Evolutionary conservation across 2,797 vertebrate species (phyloP).

Genomic region (Chloroceryle inda): DNA sequence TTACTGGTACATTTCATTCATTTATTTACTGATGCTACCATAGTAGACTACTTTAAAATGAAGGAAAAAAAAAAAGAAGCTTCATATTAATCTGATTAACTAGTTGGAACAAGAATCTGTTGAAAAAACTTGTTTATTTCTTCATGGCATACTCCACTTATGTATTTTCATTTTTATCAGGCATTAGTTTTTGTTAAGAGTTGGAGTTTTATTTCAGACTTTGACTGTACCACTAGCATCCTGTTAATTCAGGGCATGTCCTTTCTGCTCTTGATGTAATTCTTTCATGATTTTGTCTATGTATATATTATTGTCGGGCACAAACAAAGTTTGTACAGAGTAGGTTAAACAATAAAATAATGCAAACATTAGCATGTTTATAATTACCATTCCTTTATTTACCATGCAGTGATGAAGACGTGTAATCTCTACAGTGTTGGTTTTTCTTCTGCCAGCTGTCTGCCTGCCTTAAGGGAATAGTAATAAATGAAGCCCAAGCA

Average conservation of each 20-base stretch:
- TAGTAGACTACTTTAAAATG: neutral
- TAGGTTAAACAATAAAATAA: slow-evolving; percentile 32
- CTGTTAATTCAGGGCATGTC: neutral
- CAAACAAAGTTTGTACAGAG: neutral
- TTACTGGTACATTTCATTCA: neutral
- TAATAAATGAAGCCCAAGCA: slow-evolving; percentile 82
- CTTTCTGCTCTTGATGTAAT: neutral
- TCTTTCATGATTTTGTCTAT: neutral
- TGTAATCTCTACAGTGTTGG: slow-evolving; percentile 14
- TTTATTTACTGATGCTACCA: neutral
- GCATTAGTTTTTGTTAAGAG: neutral
- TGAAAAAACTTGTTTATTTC: neutral
- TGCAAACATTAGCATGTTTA: neutral
- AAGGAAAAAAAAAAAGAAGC: neutral
- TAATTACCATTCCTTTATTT: slow-evolving; percentile 39
- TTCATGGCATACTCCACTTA: neutral
- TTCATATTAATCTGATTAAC: neutral
- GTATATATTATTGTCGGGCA: neutral
- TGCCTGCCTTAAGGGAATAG: slow-evolving; percentile 73
- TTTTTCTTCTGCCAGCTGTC: slow-evolving; percentile 71
- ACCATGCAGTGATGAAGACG: slow-evolving; percentile 38
- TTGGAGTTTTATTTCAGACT: neutral
- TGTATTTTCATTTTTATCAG: neutral
- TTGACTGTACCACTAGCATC: neutral
- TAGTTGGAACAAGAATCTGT: neutral